Base-by-base conservation (phyloP, 1,140 invertebrate genomes). In the Bombus breviceps region DNA sequence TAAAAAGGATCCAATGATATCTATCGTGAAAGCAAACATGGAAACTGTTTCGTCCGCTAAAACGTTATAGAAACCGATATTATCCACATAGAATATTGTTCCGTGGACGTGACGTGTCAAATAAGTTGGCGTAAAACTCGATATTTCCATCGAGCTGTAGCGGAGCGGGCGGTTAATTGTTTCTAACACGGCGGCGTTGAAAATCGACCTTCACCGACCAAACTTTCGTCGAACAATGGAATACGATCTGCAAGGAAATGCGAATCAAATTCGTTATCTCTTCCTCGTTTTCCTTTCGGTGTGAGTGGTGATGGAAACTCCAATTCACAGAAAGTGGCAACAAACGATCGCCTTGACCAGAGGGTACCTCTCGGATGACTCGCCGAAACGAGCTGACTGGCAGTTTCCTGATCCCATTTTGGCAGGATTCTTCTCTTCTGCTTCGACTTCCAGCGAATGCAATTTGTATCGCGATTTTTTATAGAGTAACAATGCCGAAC, bases 361-460 rank as follows among this genome's bases (percentile, higher is more conserved):
- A 66, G 59, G 62, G 47, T 81, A 22, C 59, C 53, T 47, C 43
- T 37, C 43, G 71, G 79, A 73, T 89, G 84, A 89, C 72, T 89
- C 13, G 80, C 64, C 75, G 76, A 34, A 89, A 83, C 53, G 25
- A 47, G 66, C 79, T 76, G 84, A 89, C 76, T 39, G 81, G 75
- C 77, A 88, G 84, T 71, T 86, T 75, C 66, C 86, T 71, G 80
- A 86, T 57, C 83, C 66, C 71, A 74, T 89, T 87, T 90, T 78
- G 69, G 81, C 76, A 43, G 64, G 37, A 80, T 90, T 88, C 62
- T 66, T 53, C 68, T 90, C 81, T 76, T 64, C 15, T 37, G 66
- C 62, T 79, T 79, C 64, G 66, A 28, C 43, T 62, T 62, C 72
- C 43, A 66, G 77, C 77, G 74, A 81, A 88, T 85, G 84, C 84